A percentile compares a stretch with the other conserved stretches of the same genome.
Conservation (phyloP, 2,888 invertebrate genomes). For the Autographa pulchrina region DNA sequence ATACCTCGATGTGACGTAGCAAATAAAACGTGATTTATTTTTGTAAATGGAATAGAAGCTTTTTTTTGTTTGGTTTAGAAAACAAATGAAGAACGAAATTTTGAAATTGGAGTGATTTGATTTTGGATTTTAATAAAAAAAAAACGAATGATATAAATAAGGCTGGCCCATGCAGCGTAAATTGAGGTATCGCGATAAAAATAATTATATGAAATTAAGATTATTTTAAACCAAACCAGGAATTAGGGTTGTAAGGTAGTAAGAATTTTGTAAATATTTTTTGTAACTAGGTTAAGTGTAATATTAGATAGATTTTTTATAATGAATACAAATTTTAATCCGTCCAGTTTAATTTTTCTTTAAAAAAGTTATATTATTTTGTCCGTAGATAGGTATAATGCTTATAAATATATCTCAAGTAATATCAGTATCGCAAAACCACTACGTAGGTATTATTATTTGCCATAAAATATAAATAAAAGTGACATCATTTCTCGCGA, state of each 20-base stretch:
- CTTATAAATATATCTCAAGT: not conserved
- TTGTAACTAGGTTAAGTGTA: slow-evolving; percentile 16
- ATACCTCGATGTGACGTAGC: slow-evolving; percentile 2
- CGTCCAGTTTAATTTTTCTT: not conserved
- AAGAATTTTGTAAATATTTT: slow-evolving; percentile 51
- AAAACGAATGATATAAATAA: too few relatives aligned
- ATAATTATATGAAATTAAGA: slow-evolving; percentile 10
- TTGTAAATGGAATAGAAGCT: not conserved
- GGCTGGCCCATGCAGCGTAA: not conserved
- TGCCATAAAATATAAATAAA: slow-evolving; percentile 37
- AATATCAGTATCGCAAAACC: not conserved
- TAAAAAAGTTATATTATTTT: not conserved
- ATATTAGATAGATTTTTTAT: not conserved
- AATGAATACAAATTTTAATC: not conserved
- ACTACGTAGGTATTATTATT: slow-evolving; percentile 20
- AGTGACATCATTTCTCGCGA: slow-evolving; percentile 26
- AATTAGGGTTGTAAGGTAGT: slow-evolving; percentile 35
- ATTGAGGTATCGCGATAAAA: slow-evolving; percentile 13
- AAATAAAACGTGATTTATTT: not conserved
- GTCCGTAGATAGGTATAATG: not conserved
- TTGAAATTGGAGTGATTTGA: too few relatives aligned
- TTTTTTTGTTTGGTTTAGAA: not conserved
- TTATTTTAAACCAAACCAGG: slow-evolving; percentile 29
- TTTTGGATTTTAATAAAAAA: too few relatives aligned
- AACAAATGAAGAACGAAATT: too few relatives aligned